A percentile compares a stretch with the other conserved stretches of the same genome.
These are phyloP conservation scores for Aphidius colemani DNA, from an alignment of 2,888 invertebrate genomes.

Conservation along the genomic window DNA sequence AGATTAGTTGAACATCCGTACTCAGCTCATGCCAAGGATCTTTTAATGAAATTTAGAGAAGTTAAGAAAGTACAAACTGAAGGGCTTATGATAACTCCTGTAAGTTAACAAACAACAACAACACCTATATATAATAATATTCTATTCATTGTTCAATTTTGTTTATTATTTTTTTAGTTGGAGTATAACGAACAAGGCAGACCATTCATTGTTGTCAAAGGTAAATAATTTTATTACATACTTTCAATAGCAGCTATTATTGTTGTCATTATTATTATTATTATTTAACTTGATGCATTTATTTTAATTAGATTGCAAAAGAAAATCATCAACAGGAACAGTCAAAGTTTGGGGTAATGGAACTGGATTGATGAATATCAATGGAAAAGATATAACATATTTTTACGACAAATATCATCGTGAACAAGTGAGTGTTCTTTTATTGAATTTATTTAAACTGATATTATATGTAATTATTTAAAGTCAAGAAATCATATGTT, in stretches of 20 bases:
- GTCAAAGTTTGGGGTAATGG: conserved; percentile 84
- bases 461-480: no score
- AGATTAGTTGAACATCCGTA: conserved; percentile 74
- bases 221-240: conserved; percentile 37
- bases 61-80: conserved; percentile 66
- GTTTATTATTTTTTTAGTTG: conserved; percentile 58
- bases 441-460: background rate
- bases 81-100: conserved; percentile 67
- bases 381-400: conserved; percentile 78
- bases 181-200: conserved; percentile 73
- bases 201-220: conserved; percentile 63
- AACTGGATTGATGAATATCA: conserved; percentile 80
- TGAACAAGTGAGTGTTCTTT: conserved; percentile 70
- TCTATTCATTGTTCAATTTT: background rate
- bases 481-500: no score
- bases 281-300: conserved; percentile 20
- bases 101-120: conserved; percentile 39
- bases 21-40: conserved; percentile 72
- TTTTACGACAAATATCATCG: conserved; percentile 74
- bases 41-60: conserved; percentile 74
- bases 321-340: conserved; percentile 75
- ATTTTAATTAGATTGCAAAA: conserved; percentile 65
- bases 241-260: background rate
- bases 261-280: conserved; percentile 12
- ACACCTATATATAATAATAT: background rate